Percentiles rank a stretch among this genome's conserved stretches.
phyloP scores from a whole-genome alignment of 2,113 vertebrate genomes.

The Nycticryphes semicollaris region DNA sequence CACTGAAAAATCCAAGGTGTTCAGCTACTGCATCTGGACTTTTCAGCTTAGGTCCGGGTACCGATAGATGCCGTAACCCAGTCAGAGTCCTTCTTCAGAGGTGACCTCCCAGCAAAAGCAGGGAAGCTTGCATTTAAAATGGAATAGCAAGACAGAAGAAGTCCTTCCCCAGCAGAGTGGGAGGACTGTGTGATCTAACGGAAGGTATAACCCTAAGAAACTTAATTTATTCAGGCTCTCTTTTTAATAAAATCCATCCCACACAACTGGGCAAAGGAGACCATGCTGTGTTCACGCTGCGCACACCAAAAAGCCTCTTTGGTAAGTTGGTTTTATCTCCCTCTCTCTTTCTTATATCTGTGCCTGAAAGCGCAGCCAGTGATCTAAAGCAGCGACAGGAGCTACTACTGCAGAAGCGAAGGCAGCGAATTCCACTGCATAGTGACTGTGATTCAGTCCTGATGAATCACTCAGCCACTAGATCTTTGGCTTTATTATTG shows the following conservation, averaged over 20 bases:
- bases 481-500: slow-evolving; percentile 37
- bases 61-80: rapidly evolving
- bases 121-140: background rate
- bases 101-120: background rate
- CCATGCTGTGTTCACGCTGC: background rate
- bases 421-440: background rate
- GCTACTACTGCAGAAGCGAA: background rate
- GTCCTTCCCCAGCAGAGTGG: background rate
- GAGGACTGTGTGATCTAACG: background rate
- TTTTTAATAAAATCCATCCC: background rate
- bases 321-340: background rate
- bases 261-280: background rate
- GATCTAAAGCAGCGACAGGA: background rate
- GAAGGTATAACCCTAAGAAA: background rate
- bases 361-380: background rate
- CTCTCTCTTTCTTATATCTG: background rate
- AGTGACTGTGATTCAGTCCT: slow-evolving; percentile 33
- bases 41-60: background rate
- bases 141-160: background rate
- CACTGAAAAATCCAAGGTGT: background rate
- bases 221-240: background rate
- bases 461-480: slow-evolving; percentile 50
- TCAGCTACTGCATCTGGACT: background rate
- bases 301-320: background rate
- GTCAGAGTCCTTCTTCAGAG: background rate